Evolutionary conservation across 2,888 invertebrate genomes (phyloP), one percentile per base, ranked within the genome.

Genomic region (Eupithecia dodoneata): DNA sequence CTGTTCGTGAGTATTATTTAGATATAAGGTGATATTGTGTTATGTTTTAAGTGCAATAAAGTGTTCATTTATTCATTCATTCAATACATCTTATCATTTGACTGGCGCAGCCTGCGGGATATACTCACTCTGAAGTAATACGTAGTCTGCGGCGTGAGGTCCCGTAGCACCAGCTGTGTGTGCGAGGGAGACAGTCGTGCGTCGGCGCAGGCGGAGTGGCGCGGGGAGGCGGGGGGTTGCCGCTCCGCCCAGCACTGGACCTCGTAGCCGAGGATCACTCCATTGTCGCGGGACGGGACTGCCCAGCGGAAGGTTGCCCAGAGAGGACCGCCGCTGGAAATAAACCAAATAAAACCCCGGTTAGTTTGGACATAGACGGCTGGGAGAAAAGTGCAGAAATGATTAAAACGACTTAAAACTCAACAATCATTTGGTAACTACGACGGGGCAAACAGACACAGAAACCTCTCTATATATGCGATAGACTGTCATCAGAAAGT

Each of bases 261-360:
- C 80, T 96, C 96, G 90, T 98, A 99, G 2, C 97, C 96, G 71
- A 96, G 92, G 52, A 98, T 95, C 9, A 97, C 91, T 0, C 98
- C 98, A 89, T 98, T 98, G 3, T 97, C 95, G 75, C 96, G 95
- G 63, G 94, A 89, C 0, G 99, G 99, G 0, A 96, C 92, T 81
- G 97, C 96, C 99, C 99, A 99, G 7, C 99, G 97, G 82, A 97
- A 96, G 83, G 96, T 96, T 0, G 97, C 97, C 9, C 96, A 95
- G 4, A 96, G 91, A 0, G 90, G 85, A 0, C 92, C 92, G 42
- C 90, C 91, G 73, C 93, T 94, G 81, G 12, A 70, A 49, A 12
- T 45, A 47, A 47, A 30, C 30, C 30, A 30, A 30, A 30, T 30
- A 30, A 30, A 30, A 67, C 6, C 9, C 6, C 45, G 3, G 7